A percentile compares a stretch with the other conserved stretches of the same genome.
These are phyloP conservation scores for Leptoteleia sp. DNA, from an alignment of 1,140 invertebrate species.

Conservation along the genomic window DNA sequence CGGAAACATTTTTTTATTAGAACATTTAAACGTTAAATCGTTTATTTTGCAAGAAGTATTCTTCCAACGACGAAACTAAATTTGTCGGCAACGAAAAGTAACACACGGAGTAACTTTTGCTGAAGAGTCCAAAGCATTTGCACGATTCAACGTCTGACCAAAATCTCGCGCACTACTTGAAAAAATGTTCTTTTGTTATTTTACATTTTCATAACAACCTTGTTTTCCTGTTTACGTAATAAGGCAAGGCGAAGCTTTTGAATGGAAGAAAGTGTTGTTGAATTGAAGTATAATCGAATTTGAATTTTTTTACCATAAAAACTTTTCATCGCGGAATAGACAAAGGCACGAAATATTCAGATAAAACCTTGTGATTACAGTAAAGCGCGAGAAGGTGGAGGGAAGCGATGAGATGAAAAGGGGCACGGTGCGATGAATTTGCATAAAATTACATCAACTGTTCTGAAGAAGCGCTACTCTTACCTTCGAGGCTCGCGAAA, in stretches of 20 bases:
- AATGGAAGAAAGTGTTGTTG: constrained; percentile 28
- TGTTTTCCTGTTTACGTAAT: constrained; percentile 6
- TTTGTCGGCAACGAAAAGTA: no score
- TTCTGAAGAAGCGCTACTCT: constrained; percentile 22
- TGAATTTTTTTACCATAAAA: constrained; percentile 53
- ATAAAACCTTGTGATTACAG: constrained; percentile 51
- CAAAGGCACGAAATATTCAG: constrained; percentile 48
- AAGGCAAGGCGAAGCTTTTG: constrained; percentile 17
- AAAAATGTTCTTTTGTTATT: not conserved
- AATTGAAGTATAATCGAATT: constrained; percentile 49
- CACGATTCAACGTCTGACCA: no score
- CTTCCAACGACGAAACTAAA: no score
- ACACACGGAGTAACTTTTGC: no score
- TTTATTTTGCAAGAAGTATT: no score
- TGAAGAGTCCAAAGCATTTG: no score
- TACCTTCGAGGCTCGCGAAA: constrained; percentile 38
- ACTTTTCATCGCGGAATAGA: constrained; percentile 31
- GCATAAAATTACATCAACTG: constrained; percentile 67
- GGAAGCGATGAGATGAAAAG: constrained; percentile 30
- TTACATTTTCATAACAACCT: constrained; percentile 2
- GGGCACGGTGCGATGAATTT: constrained; percentile 55
- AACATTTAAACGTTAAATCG: no score
- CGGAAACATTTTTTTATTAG: no score
- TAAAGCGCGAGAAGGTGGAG: constrained; percentile 27
- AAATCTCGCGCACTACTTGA: constrained; percentile 10